Evolutionary conservation across 2,113 vertebrate species (phyloP).

Genomic region (Zingel zingel): DNA sequence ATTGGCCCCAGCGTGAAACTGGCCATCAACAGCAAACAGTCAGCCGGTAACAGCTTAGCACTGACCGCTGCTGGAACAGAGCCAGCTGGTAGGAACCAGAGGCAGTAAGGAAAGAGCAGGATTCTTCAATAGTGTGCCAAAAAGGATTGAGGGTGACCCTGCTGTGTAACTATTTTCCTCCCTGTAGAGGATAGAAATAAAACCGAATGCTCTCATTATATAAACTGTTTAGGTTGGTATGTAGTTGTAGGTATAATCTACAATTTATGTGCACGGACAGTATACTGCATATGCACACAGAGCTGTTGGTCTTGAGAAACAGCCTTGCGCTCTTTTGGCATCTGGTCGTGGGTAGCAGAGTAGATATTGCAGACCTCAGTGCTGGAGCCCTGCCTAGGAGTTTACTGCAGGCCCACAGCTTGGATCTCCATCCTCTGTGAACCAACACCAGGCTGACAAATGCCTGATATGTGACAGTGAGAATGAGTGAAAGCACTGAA

Average conservation of each 20-base stretch:
- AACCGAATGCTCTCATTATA: constrained; percentile 13
- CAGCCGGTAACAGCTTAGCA: constrained; percentile 44
- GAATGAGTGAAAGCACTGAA: constrained; percentile 60
- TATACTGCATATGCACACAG: background rate
- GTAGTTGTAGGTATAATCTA: background rate
- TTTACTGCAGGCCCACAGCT: constrained; percentile 49
- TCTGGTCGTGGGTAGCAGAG: constrained; percentile 13
- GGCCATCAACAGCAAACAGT: constrained; percentile 42
- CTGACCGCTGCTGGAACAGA: constrained; percentile 40
- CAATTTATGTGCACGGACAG: background rate
- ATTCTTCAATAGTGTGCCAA: constrained; percentile 11
- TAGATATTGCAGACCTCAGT: constrained; percentile 3
- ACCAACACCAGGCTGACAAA: constrained; percentile 63
- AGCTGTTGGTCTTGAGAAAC: constrained; percentile 27
- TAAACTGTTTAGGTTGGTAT: background rate
- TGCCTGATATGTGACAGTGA: constrained; percentile 61
- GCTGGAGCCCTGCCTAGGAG: constrained; percentile 40
- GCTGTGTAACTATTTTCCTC: constrained; percentile 21
- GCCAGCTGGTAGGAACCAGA: constrained; percentile 33
- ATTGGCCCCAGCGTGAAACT: constrained; percentile 44
- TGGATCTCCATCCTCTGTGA: constrained; percentile 51
- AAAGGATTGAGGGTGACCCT: constrained; percentile 13
- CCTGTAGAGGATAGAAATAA: background rate
- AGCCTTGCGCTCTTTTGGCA: constrained; percentile 24
- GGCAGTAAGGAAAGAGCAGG: background rate